phyloP scores from a whole-genome alignment of 2,888 invertebrate species.

The Ophraella communa region DNA sequence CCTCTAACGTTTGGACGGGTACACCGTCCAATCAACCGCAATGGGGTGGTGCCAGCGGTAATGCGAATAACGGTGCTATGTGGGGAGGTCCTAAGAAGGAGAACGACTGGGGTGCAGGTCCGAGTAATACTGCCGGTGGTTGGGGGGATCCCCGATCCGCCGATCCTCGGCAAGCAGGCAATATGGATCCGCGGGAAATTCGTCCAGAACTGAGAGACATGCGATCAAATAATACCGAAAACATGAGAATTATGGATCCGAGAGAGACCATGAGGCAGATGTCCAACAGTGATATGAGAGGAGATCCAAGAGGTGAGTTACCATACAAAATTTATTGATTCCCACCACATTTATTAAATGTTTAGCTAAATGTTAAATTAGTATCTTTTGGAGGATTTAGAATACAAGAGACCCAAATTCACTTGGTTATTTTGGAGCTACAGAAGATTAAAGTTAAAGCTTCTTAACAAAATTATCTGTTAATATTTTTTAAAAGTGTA shows the following conservation, averaged over 20 bases:
- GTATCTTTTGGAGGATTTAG: too few relatives aligned
- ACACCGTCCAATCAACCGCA: constrained; percentile 73
- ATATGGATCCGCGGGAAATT: constrained; percentile 63
- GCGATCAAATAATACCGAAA: constrained; percentile 61
- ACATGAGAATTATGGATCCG: constrained; percentile 66
- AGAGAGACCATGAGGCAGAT: constrained; percentile 62
- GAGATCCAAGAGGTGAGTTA: constrained; percentile 70
- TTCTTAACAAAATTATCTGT: too few relatives aligned
- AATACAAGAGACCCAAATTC: too few relatives aligned
- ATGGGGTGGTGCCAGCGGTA: constrained; percentile 64
- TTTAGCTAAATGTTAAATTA: too few relatives aligned
- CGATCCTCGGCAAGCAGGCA: constrained; percentile 54
- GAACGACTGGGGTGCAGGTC: constrained; percentile 64
- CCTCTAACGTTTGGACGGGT: constrained; percentile 88
- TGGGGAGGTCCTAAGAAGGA: constrained; percentile 62
- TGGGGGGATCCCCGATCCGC: constrained; percentile 62
- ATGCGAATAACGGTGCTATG: constrained; percentile 60
- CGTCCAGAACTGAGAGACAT: constrained; percentile 63
- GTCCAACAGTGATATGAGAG: constrained; percentile 68
- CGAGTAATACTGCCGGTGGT: constrained; percentile 56
- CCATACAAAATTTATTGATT: too few relatives aligned
- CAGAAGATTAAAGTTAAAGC: too few relatives aligned
- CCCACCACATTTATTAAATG: too few relatives aligned
- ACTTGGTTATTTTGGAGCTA: too few relatives aligned
- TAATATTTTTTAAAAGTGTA: too few relatives aligned